Evolutionary conservation across 2,797 vertebrate genomes (phyloP).

Genomic region (Mormyrops boulengeri): DNA sequence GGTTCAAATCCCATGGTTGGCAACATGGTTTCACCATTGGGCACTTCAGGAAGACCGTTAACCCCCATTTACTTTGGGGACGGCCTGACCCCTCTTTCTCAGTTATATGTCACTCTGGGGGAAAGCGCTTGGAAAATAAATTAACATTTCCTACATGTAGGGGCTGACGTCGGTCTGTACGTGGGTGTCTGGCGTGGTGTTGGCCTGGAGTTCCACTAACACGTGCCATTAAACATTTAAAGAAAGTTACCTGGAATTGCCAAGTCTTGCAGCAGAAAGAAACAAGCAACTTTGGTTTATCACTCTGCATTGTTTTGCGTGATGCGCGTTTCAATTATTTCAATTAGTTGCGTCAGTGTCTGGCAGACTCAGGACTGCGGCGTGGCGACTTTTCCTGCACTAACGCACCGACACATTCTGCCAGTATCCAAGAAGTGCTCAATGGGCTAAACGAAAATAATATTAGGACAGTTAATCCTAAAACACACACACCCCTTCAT

Average conservation of each 20-base stretch:
- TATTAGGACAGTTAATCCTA: neutral
- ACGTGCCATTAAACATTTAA: neutral
- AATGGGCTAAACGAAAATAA: neutral
- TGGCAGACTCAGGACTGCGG: neutral
- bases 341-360: slow-evolving; percentile 20
- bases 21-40: neutral
- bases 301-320: neutral
- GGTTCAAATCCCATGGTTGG: neutral
- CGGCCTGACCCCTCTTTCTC: neutral
- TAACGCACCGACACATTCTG: neutral
- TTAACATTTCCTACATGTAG: neutral
- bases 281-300: slow-evolving; percentile 6
- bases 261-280: slow-evolving; percentile 14
- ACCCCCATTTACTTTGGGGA: neutral
- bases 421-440: neutral
- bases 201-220: neutral
- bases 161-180: neutral
- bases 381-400: neutral
- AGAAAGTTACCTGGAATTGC: slow-evolving; percentile 6
- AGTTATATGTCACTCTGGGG: neutral
- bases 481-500: neutral
- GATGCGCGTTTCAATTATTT: slow-evolving; percentile 16
- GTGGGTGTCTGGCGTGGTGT: neutral
- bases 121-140: neutral
- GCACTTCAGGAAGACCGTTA: neutral